Evolutionary conservation across 1,140 invertebrate genomes (phyloP), one percentile per base, ranked within the genome.

Genomic region (Caenorhabditis brenneri): DNA sequence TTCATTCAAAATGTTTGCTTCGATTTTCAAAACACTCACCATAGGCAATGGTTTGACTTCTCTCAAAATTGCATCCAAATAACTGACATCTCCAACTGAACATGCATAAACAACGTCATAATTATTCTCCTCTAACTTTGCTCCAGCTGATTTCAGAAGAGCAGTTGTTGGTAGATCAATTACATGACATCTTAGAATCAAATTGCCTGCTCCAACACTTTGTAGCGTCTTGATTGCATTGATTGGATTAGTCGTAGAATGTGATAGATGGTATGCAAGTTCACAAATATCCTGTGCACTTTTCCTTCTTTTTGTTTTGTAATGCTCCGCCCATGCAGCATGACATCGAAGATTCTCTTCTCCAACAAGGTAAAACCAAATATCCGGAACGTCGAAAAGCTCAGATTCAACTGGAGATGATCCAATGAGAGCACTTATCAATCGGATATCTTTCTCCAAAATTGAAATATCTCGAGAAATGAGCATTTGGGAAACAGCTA

Each of bases 81-180:
- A 60, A 31, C 3, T n/a, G 19, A 82, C 39, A 60, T 86, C 83
- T 46, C 85, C 85, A 16, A 83, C 53, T 3, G 85, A 58, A 69
- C 82, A 86, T 0, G 65, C 29, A 55, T 81, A 85, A 7, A 86
- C 85, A 15, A 86, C 55, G 39, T 86, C 85, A 51, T 81, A 65
- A 74, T 39, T 42, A 24, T 74, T 58, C n/a, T 36, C 27, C 22
- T 84, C 85, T 36, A 85, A 19, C 22, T 9, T 39, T 19, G 80
- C 83, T 74, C 85, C 85, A 22, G 83, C 85, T 42, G 60, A 82
- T 22, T 51, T 49, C 19, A 86, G 55, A 27, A 86, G 78, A 39
- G 42, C 60, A 19, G 85, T 85, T 16, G 85, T 86, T 15, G 85
- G 80, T 9, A 60, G 80, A 82, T 86, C 85, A 46, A 86, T 78